Evolutionary conservation across 2,888 invertebrate genomes (phyloP), one percentile per base, ranked within the genome.

Genomic region (Formica aserva): DNA sequence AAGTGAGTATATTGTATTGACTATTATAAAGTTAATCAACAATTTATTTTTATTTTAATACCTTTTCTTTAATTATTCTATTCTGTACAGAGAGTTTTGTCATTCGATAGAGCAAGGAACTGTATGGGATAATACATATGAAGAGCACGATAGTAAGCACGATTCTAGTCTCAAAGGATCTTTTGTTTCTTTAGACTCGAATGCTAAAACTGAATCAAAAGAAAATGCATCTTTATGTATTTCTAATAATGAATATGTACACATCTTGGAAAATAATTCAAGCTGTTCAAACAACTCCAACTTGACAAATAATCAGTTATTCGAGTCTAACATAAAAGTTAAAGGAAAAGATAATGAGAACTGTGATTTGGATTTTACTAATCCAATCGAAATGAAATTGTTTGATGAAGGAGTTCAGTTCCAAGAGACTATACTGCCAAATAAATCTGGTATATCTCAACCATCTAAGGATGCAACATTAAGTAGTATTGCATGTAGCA

Each of bases 61-160:
- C 1, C n/a, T n/a, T 52, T n/a, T 52, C n/a, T 52, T 52, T 52
- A 52, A 52, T 52, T n/a, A 52, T 9, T 67, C 18, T 52, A 18
- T 63, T 52, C 77, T 87, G 29, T 77, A 3, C 62, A 94, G 94
- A 90, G 92, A 94, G 89, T 94, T 94, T 89, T 92, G 91, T 76
- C 92, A 94, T 85, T 92, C 92, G 9, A 55, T 90, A 69, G 94
- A 94, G 52, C 92, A 92, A 86, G 94, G 92, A 45, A 93, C 93
- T 15, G 91, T 93, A 18, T 94, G 94, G 94, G 91, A 94, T 76
- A 91, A 86, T 85, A 94, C 94, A 0, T 94, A 94, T 32, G 94
- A 94, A 87, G 94, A 94, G 67, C 91, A 91, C 81, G 94, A 94
- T 71, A 88, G 77, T 71, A 85, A 94, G 67, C 91, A 91, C 82